Percentiles rank a stretch among this genome's conserved stretches.
Conservation (phyloP, 2,888 invertebrate genomes). For the Cylloceria caligata region DNA sequence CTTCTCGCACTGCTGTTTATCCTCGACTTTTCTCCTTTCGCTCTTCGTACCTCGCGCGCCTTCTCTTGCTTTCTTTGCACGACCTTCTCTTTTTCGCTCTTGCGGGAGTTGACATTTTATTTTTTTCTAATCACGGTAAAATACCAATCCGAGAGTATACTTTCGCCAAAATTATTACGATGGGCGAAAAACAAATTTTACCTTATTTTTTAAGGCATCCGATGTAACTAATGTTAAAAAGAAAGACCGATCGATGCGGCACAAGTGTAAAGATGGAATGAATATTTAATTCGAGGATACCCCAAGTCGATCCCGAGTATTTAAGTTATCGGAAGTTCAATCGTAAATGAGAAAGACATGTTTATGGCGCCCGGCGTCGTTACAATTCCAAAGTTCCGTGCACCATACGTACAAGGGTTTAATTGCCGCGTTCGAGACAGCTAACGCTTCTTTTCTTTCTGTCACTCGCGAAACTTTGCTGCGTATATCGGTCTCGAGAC, state of each 20-base stretch:
- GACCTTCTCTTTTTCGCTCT: neutral
- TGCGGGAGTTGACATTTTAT: neutral
- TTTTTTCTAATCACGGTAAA: neutral
- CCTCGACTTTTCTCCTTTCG: neutral
- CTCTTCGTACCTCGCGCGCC: neutral
- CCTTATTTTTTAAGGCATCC: too few relatives aligned
- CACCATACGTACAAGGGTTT: neutral
- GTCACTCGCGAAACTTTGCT: neutral
- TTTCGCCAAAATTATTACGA: neutral
- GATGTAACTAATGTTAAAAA: too few relatives aligned
- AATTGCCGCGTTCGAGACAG: neutral
- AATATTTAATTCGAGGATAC: too few relatives aligned
- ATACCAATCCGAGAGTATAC: too few relatives aligned
- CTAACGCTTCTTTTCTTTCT: slow-evolving; percentile 7
- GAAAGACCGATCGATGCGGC: too few relatives aligned
- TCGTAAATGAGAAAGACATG: slow-evolving; percentile 1
- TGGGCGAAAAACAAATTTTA: neutral
- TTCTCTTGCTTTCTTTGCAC: neutral
- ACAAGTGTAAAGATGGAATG: too few relatives aligned
- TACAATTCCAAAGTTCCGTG: neutral
- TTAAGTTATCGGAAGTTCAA: too few relatives aligned
- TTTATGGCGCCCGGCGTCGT: slow-evolving; percentile 7
- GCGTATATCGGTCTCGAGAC: neutral
- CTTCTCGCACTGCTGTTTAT: slow-evolving; percentile 22
- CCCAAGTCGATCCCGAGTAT: too few relatives aligned